Evolutionary conservation across 2,797 vertebrate genomes (phyloP), one percentile per base, ranked within the genome.

Genomic region (Poecile montanus): DNA sequence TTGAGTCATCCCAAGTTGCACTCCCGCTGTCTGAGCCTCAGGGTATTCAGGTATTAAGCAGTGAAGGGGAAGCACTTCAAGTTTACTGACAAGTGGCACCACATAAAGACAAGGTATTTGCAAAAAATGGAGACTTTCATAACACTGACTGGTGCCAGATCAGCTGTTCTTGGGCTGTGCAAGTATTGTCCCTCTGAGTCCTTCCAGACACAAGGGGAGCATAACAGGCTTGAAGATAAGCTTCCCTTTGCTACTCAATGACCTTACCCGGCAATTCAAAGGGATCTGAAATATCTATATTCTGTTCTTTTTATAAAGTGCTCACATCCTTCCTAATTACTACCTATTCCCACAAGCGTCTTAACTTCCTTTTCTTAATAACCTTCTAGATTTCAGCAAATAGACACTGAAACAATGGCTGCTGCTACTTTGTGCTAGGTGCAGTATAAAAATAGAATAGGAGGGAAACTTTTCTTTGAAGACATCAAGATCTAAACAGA

Each of bases 241-340:
- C 62, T 91, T 92, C 45, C 60, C 57, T 75, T 91, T 88, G 44
- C n/a, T 60, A 38, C 10, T 57, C 50, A 25, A 19, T 79, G 80
- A 84, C 89, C 73, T 91, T 60, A 88, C 13, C 9, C 9, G 1
- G 67, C 40, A 85, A 81, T 73, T 93, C 85, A 92, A 91, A 95
- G 30, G 30, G 36, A 81, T 81, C 51, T 73, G 85, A 82, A 93
- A 90, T 74, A 60, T 75, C 92, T 84, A 22, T 86, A 86, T 82
- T 85, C 81, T 77, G 48, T 88, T 97, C 85, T 91, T 91, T 66
- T 50, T 26, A 66, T 42, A 66, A 94, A 79, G 50, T 73, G 36
- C 91, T 86, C 79, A 90, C 73, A 94, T 88, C 89, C 92, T 96
- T 96, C 94, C 94, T 94, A 88, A 85, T 94, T 91, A 93, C 76